Evolutionary conservation across 2,888 invertebrate genomes (phyloP), one percentile per base, ranked within the genome.

Genomic region (Eristalis arbustorum): DNA sequence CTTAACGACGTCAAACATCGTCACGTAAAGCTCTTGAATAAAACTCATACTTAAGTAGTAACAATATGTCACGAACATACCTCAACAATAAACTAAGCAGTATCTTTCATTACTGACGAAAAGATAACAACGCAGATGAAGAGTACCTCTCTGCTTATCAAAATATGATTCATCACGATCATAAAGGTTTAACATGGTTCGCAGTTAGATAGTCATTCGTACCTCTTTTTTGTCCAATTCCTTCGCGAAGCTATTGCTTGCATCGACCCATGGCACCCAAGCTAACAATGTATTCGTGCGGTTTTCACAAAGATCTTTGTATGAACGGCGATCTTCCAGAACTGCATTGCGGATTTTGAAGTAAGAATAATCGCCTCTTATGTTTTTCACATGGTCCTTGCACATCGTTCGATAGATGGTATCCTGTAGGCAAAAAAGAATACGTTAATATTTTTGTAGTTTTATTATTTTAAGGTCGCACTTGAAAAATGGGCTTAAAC

Each of bases 181-280:
- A 8, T 23, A 61, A 22, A 76, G 25, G 14, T 25, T 49, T 42
- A 37, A 49, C 34, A 13, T 37, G 8, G 37, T 10, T n/a, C n/a
- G n/a, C n/a, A n/a, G 31, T 37, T 37, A 63, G 49, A 71, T 13
- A 18, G 61, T 14, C 18, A 63, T 61, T 74, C 62, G 57, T 71
- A 90, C 90, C 88, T 92, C 92, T 56, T 90, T 91, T 14, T 91
- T 91, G 89, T 91, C 90, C 59, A 92, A 79, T 49, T 90, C 90
- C 13, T 89, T 72, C 0, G 90, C 91, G 72, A 91, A 91, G 76
- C 88, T 88, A 8, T 89, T 79, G 66, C 90, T 85, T 72, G 92
- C 89, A 59, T 82, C 87, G 14, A 88, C 84, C 40, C 90, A 91
- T 0, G 91, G 91, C 11, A 92, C 77, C 91, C 91, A 92, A 37